Percentiles rank a stretch among this genome's conserved stretches.
phyloP scores from a whole-genome alignment of 2,888 invertebrate genomes.

The Frankliniella intonsa region DNA sequence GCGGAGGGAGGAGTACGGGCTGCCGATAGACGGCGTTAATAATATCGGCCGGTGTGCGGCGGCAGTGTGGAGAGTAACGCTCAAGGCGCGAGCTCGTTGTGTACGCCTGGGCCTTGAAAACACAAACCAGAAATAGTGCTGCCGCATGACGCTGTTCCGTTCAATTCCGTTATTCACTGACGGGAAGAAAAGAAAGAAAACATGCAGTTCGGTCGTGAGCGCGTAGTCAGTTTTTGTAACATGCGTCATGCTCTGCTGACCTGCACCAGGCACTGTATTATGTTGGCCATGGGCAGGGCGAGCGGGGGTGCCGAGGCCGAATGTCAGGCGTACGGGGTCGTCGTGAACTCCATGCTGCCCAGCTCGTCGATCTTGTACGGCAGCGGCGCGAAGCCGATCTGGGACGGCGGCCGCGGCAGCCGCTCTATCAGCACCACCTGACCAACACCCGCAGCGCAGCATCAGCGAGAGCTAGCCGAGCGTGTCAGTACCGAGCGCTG shows the following conservation, averaged over 20 bases:
- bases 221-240: no score
- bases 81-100: no score
- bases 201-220: background rate
- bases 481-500: no score
- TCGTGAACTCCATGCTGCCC: constrained; percentile 51
- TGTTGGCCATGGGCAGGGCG: background rate
- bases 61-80: no score
- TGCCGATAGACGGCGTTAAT: no score
- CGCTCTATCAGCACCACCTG: constrained; percentile 39
- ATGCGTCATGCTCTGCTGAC: background rate
- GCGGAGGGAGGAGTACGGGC: no score
- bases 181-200: background rate
- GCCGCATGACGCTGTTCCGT: background rate
- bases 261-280: constrained; percentile 5
- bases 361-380: constrained; percentile 63
- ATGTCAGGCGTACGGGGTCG: constrained; percentile 43
- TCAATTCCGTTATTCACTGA: background rate
- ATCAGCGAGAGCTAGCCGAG: no score
- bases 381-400: constrained; percentile 44
- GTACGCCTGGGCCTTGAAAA: background rate
- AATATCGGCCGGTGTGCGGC: no score
- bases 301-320: background rate
- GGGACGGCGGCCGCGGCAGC: constrained; percentile 45
- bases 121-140: background rate
- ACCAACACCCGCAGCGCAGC: background rate